Evolutionary conservation across 2,113 vertebrate species (phyloP).

Genomic region (Leucoraja erinaceus): DNA sequence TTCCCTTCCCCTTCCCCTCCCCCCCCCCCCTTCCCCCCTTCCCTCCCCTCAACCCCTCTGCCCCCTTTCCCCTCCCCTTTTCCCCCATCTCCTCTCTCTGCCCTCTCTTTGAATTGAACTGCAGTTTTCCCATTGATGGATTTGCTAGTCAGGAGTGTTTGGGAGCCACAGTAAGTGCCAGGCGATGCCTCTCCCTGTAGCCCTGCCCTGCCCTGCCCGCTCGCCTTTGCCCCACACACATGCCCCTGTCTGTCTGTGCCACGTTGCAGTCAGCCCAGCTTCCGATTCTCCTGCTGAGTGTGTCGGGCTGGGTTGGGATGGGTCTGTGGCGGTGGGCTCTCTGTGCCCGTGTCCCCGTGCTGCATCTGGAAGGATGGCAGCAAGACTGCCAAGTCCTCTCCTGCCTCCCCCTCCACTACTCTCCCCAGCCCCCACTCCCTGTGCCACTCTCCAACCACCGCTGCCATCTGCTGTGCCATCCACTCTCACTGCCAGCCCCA

Average conservation of each 20-base stretch:
- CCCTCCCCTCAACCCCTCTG: not conserved
- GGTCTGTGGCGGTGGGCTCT: no score
- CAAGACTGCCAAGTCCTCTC: not conserved
- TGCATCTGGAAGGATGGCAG: conserved; percentile 1
- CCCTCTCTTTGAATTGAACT: not conserved
- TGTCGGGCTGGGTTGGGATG: not conserved
- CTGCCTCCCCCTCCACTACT: not conserved
- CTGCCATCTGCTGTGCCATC: conserved; percentile 1
- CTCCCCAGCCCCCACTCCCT: not conserved
- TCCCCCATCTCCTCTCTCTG: no score
- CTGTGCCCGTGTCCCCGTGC: no score
- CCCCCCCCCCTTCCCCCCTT: not conserved
- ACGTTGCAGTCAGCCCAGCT: not conserved
- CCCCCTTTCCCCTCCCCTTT: not conserved
- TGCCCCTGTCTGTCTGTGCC: not conserved
- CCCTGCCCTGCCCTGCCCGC: not conserved
- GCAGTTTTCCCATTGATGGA: not conserved
- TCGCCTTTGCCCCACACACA: not conserved
- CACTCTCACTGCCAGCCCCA: not conserved
- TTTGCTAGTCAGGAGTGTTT: not conserved
- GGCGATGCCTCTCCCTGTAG: not conserved
- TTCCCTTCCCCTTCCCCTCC: not conserved
- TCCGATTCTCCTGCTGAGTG: not conserved
- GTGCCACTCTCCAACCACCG: not conserved
- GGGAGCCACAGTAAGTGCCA: not conserved